phyloP scores from a whole-genome alignment of 2,113 vertebrate genomes.

The Piliocolobus tephrosceles region DNA sequence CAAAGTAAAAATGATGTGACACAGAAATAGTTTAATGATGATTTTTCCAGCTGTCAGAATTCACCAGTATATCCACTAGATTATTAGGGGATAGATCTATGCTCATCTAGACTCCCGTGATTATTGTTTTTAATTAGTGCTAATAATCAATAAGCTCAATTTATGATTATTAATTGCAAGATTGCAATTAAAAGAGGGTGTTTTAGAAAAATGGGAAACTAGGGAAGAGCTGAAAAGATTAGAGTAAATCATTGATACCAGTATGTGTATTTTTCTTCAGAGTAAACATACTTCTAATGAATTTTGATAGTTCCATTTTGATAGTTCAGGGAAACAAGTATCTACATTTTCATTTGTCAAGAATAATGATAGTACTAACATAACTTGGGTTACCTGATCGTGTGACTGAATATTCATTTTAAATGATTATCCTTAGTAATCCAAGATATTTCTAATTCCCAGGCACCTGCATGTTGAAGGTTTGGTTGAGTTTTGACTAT shows the following conservation, averaged over 20 bases:
- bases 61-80: not conserved
- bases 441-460: not conserved
- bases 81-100: not conserved
- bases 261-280: too few species aligned
- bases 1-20: not conserved
- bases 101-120: not conserved
- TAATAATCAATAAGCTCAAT: not conserved
- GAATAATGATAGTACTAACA: not conserved
- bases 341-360: not conserved
- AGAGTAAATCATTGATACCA: too few species aligned
- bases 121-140: not conserved
- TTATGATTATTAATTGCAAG: not conserved
- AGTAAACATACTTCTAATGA: too few species aligned
- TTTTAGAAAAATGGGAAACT: too few species aligned
- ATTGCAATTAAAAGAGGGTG: too few species aligned
- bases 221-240: too few species aligned
- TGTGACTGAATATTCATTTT: not conserved
- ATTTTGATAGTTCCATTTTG: too few species aligned
- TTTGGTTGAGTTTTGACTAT: not conserved
- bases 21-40: not conserved
- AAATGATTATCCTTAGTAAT: not conserved
- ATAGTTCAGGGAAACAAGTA: too few species aligned
- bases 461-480: not conserved
- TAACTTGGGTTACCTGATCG: not conserved
- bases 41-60: not conserved